These are phyloP conservation scores for Actias luna DNA, from an alignment of 2,888 invertebrate species.

Conservation along the genomic window DNA sequence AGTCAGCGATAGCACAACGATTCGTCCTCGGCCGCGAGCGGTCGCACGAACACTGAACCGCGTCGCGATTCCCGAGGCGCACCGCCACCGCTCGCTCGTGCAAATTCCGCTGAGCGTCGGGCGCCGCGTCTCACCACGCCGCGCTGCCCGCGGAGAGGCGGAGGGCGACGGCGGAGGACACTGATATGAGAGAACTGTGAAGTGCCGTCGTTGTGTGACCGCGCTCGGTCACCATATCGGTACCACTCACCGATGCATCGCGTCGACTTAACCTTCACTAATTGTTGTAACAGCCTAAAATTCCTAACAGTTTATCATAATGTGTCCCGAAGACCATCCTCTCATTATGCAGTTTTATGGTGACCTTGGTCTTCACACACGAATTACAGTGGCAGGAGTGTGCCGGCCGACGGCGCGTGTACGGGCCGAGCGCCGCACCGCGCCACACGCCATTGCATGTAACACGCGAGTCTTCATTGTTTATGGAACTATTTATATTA, in stretches of 20 bases:
- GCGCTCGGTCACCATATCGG: conserved; percentile 50
- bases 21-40: conserved; percentile 68
- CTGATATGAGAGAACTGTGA: conserved; percentile 54
- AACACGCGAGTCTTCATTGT: conserved; percentile 23
- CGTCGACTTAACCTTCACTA: conserved; percentile 34
- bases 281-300: conserved; percentile 46
- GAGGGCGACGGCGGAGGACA: conserved; percentile 47
- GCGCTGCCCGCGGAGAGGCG: conserved; percentile 43
- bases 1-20: conserved; percentile 54
- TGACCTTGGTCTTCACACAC: conserved; percentile 42
- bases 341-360: conserved; percentile 25
- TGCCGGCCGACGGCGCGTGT: conserved; percentile 24
- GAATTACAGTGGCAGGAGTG: conserved; percentile 20
- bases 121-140: conserved; percentile 42
- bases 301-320: conserved; percentile 43
- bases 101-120: conserved; percentile 65
- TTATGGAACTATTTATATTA: conserved; percentile 24
- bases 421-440: conserved; percentile 18
- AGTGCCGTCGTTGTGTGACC: conserved; percentile 63
- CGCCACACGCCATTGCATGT: conserved; percentile 19
- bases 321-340: conserved; percentile 31
- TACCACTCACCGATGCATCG: conserved; percentile 37
- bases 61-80: conserved; percentile 55
- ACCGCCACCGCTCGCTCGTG: conserved; percentile 46
- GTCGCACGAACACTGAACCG: conserved; percentile 75